Conservation (phyloP, 2,888 invertebrate genomes). For the Lamellibrachia columna region DNA sequence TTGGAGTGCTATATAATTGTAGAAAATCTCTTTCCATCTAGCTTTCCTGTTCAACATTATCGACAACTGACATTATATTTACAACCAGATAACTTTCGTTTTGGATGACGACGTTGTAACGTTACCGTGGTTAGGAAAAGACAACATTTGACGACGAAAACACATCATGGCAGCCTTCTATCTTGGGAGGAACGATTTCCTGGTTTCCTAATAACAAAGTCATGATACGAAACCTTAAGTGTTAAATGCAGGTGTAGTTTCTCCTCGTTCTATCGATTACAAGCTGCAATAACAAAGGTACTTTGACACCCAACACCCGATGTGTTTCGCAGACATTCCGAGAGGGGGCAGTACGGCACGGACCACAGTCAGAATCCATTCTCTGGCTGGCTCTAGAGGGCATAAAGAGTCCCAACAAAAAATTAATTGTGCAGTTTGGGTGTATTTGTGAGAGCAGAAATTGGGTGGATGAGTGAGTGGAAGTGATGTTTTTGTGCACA, state of each 20-base stretch:
- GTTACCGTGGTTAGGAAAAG: background rate
- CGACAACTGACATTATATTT: too few species aligned
- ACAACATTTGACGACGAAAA: constrained; percentile 5
- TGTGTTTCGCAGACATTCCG: background rate
- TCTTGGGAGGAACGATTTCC: background rate
- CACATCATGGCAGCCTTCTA: constrained; percentile 6
- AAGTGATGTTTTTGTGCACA: too few species aligned
- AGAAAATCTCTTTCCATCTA: too few species aligned
- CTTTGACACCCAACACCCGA: background rate
- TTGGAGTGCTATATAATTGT: too few species aligned
- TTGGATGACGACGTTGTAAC: background rate
- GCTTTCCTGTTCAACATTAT: too few species aligned
- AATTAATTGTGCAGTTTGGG: too few species aligned
- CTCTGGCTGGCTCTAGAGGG: too few species aligned
- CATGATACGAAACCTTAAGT: background rate
- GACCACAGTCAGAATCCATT: too few species aligned
- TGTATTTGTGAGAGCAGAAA: too few species aligned
- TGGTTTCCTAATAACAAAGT: background rate
- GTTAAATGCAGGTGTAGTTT: background rate
- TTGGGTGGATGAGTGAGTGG: too few species aligned
- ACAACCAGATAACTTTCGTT: too few species aligned
- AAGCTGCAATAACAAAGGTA: background rate
- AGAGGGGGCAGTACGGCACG: background rate
- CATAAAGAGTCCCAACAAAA: too few species aligned
- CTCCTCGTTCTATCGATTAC: background rate